Evolutionary conservation across 2,113 vertebrate species (phyloP).

Genomic region (Trochalopteron elliotii): DNA sequence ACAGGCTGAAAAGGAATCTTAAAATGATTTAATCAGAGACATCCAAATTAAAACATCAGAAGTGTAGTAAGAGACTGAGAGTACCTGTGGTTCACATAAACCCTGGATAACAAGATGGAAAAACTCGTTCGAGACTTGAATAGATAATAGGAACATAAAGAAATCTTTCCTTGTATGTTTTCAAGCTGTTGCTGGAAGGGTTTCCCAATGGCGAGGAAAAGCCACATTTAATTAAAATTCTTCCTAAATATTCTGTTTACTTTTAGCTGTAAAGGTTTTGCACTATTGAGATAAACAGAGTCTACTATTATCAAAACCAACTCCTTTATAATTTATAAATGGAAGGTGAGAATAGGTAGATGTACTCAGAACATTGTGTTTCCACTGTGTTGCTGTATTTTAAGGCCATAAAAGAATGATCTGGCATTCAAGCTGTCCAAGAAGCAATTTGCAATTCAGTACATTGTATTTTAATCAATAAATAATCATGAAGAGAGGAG

Average conservation of each 20-base stretch:
- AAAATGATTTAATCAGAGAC: background rate
- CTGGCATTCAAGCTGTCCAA: background rate
- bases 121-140: background rate
- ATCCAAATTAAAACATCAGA: constrained; percentile 1
- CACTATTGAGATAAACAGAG: background rate
- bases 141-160: background rate
- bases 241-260: background rate
- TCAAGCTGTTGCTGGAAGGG: background rate
- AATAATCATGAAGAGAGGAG: background rate
- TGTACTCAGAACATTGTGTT: background rate
- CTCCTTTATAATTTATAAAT: background rate
- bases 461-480: background rate
- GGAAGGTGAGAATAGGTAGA: background rate
- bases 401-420: background rate
- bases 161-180: background rate
- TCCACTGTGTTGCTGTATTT: background rate
- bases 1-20: constrained; percentile 30
- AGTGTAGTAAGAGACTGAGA: background rate
- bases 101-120: background rate
- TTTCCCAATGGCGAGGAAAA: background rate
- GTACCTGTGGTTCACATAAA: constrained; percentile 15
- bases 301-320: background rate
- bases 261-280: background rate
- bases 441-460: constrained; percentile 1
- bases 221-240: background rate